Base-by-base conservation (phyloP, 1,140 invertebrate species). In the Eriosoma lanigerum region DNA sequence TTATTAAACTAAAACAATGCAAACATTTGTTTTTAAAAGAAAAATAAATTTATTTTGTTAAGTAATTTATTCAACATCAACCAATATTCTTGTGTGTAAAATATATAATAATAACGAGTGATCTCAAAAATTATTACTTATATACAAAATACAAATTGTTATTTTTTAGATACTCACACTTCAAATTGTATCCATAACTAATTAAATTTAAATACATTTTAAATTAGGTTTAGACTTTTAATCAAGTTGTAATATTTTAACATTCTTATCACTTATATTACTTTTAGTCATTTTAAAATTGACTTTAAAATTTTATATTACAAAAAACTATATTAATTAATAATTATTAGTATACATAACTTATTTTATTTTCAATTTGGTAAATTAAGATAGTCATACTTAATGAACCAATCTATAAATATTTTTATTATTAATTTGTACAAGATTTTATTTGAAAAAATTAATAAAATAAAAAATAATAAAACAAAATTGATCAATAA, bases 391-490 rank as follows among this genome's bases (percentile, higher is more conserved):
- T 26, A 29, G 1, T 26, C 24, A 29, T 15, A 26, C 15, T 26
- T 9, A 26, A 29, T 13, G 29, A 2, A 26, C 3, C 17, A 3
- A 3, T 12, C 12, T 60, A 60, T 29, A 15, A 29, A 60, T 60
- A 54, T n/a, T 54, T 54, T 3, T 15, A 54, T 54, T 54, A 19
- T 19, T 54, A 50, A 50, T 50, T 50, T 50, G 48, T 50, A 50
- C 17, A 50, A 38, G 8, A 8, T 38, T 38, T 38, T 38, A 38
- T 38, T 38, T 38, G 32, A 38, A 38, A 48, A 15, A 1, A 24
- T 62, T 38, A 44, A 66, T 44, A 66, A 44, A 64, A 64, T 38
- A 32, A 64, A 17, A 38, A 19, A n/a, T 64, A 46, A 68, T 62
- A 46, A 46, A 38, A 68, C n/a, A 46, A 48, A 70, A 26, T 70